Conservation (phyloP, 2,797 vertebrate species). For the Phoebastria nigripes region DNA sequence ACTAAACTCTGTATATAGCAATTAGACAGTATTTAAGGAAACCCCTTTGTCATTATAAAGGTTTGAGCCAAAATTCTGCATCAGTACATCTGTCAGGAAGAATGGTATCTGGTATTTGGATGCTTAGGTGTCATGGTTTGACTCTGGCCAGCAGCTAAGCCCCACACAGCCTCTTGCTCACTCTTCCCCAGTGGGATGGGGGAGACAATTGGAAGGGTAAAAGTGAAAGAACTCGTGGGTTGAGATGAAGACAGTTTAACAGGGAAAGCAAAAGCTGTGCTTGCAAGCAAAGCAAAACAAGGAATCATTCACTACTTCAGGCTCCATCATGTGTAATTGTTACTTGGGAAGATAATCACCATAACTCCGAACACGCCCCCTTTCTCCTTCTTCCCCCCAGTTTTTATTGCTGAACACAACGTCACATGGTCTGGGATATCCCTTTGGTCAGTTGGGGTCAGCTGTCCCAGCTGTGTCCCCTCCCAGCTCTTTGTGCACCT, state of each 20-base stretch:
- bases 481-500: neutral
- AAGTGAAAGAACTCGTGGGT: neutral
- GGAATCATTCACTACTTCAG: neutral
- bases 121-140: neutral
- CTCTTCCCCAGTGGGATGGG: neutral
- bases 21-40: neutral
- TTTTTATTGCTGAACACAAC: neutral
- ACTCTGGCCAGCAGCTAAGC: neutral
- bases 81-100: neutral
- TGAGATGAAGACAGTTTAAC: neutral
- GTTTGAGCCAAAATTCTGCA: neutral
- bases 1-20: neutral
- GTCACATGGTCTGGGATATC: neutral
- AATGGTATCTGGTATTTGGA: neutral
- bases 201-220: neutral
- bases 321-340: accelerated
- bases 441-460: accelerated
- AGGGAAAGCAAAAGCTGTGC: neutral
- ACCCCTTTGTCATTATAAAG: neutral
- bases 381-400: neutral
- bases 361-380: accelerated
- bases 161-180: neutral
- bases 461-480: neutral
- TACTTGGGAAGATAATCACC: neutral
- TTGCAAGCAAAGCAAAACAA: neutral